Evolutionary conservation across 2,797 vertebrate genomes (phyloP).

Genomic region (Ctenopoma kingsleyae): DNA sequence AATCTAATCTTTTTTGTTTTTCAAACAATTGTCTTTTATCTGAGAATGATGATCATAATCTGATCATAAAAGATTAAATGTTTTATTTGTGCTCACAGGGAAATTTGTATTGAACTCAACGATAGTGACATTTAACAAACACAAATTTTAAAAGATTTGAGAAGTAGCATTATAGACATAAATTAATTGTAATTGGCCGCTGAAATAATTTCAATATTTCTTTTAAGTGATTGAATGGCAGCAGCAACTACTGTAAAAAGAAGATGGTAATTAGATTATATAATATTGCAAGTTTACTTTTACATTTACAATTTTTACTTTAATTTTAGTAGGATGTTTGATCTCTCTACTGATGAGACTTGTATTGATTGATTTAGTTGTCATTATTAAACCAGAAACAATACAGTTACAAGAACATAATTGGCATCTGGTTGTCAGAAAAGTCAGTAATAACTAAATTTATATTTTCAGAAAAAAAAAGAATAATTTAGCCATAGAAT

Average conservation of each 20-base stretch:
- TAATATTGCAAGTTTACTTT: not conserved
- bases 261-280: not conserved
- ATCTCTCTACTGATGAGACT: not conserved
- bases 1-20: no score
- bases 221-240: no score
- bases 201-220: not conserved
- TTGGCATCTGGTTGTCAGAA: no score
- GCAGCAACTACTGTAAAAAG: not conserved
- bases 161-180: conserved; percentile 11
- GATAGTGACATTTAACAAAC: not conserved
- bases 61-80: not conserved
- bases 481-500: not conserved
- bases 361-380: not conserved
- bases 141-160: not conserved
- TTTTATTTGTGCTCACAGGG: not conserved
- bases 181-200: conserved; percentile 7
- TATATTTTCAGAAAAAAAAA: no score
- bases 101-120: not conserved
- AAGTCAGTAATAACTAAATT: no score
- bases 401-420: no score
- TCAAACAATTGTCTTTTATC: not conserved
- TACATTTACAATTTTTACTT: not conserved
- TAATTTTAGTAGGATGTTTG: no score
- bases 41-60: not conserved
- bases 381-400: not conserved